Evolutionary conservation across 2,888 invertebrate genomes (phyloP).

Genomic region (Synanthedon vespiformis): DNA sequence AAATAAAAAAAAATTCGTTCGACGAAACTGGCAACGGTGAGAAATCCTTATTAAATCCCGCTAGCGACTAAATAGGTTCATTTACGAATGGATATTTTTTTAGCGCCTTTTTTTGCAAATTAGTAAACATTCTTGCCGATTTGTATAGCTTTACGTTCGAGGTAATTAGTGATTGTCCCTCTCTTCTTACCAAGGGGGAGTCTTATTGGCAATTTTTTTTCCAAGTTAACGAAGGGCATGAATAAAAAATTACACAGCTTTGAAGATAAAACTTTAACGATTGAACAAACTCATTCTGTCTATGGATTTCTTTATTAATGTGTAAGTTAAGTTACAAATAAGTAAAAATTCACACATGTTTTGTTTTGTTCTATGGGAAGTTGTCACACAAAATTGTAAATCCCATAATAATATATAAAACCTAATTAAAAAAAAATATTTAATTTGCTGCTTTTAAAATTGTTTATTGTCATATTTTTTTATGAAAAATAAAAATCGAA

Average conservation of each 20-base stretch:
- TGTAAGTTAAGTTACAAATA: too few species aligned
- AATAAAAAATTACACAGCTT: conserved; percentile 35
- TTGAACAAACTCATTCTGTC: too few species aligned
- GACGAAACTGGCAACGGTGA: conserved; percentile 23
- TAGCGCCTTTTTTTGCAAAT: conserved; percentile 44
- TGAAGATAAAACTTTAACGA: conserved; percentile 8
- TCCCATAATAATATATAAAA: too few species aligned
- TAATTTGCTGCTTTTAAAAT: too few species aligned
- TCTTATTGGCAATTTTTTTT: conserved; percentile 50
- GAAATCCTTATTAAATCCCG: conserved; percentile 69
- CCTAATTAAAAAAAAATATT: too few species aligned
- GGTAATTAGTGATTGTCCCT: conserved; percentile 62
- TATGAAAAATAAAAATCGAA: too few species aligned
- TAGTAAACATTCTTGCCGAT: conserved; percentile 68
- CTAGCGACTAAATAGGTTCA: conserved; percentile 63
- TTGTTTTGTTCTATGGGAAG: too few species aligned
- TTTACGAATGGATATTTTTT: conserved; percentile 38
- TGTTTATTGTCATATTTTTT: too few species aligned
- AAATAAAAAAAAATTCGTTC: conserved; percentile 10
- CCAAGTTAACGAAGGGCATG: conserved; percentile 48
- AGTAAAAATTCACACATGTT: too few species aligned
- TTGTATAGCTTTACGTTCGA: conserved; percentile 58
- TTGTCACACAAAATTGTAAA: too few species aligned
- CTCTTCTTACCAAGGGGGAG: conserved; percentile 34
- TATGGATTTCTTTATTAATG: too few species aligned